Evolutionary conservation across 2,888 invertebrate species (phyloP).

Genomic region (Hedya salicella): DNA sequence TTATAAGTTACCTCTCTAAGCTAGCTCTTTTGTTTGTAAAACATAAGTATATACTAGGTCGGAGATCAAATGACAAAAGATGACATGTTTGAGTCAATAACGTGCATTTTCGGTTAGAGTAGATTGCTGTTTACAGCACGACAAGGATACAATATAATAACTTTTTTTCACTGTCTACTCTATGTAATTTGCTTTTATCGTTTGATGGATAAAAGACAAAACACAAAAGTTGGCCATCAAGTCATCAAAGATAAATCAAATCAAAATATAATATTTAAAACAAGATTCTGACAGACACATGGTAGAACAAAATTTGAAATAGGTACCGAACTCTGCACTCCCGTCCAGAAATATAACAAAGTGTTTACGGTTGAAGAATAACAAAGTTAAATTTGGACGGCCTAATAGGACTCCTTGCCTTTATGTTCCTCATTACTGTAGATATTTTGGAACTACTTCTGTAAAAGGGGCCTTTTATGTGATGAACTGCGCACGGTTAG

Average conservation of each 20-base stretch:
- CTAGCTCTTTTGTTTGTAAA: slow-evolving; percentile 5
- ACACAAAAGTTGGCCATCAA: too few relatives aligned
- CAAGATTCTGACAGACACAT: too few relatives aligned
- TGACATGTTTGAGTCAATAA: too few relatives aligned
- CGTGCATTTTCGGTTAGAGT: too few relatives aligned
- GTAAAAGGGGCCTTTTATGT: slow-evolving; percentile 30
- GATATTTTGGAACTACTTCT: slow-evolving; percentile 30
- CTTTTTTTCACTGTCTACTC: too few relatives aligned
- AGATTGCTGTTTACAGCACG: too few relatives aligned
- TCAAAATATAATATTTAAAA: too few relatives aligned
- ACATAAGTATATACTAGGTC: slow-evolving; percentile 3
- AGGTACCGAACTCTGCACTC: not conserved
- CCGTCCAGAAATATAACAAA: slow-evolving; percentile 25
- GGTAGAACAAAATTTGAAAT: not conserved
- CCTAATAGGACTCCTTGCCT: slow-evolving; percentile 28
- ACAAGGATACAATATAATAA: too few relatives aligned
- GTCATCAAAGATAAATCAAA: too few relatives aligned
- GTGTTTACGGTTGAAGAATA: slow-evolving; percentile 17
- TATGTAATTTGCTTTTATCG: too few relatives aligned
- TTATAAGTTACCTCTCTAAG: not conserved
- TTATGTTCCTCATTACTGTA: slow-evolving; percentile 22
- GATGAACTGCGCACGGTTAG: not conserved
- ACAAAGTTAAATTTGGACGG: slow-evolving; percentile 33
- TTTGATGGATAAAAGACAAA: too few relatives aligned
- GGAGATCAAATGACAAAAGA: slow-evolving; percentile 11